Evolutionary conservation across 2,113 vertebrate species (phyloP).

Genomic region (Otis tarda): DNA sequence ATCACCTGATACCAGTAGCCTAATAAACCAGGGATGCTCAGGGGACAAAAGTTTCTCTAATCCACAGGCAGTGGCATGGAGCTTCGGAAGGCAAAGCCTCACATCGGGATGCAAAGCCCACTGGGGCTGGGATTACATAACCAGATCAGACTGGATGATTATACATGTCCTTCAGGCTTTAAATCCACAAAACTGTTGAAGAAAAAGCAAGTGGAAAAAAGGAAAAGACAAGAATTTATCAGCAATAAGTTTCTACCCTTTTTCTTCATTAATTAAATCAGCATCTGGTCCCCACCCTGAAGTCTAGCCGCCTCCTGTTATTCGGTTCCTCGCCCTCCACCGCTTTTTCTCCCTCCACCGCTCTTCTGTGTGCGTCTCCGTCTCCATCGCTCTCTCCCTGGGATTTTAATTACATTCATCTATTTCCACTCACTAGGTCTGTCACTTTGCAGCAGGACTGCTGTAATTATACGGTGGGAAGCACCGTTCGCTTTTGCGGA

Average conservation of each 20-base stretch:
- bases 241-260: background rate
- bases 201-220: background rate
- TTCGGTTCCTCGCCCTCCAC: background rate
- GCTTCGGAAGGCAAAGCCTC: background rate
- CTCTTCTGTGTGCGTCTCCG: background rate
- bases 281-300: background rate
- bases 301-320: background rate
- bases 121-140: rapidly evolving
- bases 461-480: constrained; percentile 64
- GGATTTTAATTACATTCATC: constrained; percentile 72
- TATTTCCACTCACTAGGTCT: constrained; percentile 61
- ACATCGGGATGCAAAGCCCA: background rate
- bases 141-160: background rate
- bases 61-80: background rate
- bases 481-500: constrained; percentile 22
- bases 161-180: background rate
- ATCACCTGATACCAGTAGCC: background rate
- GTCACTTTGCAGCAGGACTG: constrained; percentile 53
- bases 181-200: background rate
- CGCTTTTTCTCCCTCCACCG: background rate
- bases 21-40: background rate
- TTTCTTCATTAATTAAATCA: background rate
- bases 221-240: background rate
- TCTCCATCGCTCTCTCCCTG: constrained; percentile 3
- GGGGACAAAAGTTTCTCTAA: background rate